phyloP scores from a whole-genome alignment of 2,113 vertebrate genomes.

The Anarrhichthys ocellatus region DNA sequence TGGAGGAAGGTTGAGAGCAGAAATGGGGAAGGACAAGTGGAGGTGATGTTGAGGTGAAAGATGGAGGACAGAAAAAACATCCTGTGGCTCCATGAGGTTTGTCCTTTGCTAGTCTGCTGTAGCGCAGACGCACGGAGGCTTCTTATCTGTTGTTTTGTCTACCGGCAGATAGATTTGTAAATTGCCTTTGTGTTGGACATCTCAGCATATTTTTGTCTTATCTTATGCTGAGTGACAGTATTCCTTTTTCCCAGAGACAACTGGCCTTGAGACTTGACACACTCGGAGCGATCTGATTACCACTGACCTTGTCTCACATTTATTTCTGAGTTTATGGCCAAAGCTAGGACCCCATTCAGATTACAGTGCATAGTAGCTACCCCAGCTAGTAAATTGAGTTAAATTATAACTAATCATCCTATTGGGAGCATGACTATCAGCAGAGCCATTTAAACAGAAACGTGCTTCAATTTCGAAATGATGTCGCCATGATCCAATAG shows the following conservation, averaged over 20 bases:
- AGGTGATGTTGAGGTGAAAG: constrained; percentile 36
- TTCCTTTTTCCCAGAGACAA: constrained; percentile 24
- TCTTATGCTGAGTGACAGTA: background rate
- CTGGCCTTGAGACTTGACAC: constrained; percentile 44
- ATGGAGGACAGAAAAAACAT: constrained; percentile 13
- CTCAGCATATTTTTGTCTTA: constrained; percentile 37
- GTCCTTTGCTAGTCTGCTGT: constrained; percentile 44
- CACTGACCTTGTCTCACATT: background rate
- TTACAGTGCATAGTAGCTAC: background rate
- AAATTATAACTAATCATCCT: background rate
- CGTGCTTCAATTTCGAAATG: background rate
- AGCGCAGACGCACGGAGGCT: background rate
- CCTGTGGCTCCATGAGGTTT: background rate
- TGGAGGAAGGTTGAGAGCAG: constrained; percentile 6
- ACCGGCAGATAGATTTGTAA: background rate
- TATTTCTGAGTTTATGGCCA: background rate
- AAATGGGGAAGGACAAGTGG: background rate
- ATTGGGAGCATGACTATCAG: background rate
- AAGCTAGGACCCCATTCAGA: background rate
- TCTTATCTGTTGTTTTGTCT: constrained; percentile 59
- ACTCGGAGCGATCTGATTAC: background rate
- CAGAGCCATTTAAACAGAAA: background rate
- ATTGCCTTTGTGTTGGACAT: constrained; percentile 7
- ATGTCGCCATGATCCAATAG: background rate
- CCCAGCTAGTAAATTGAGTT: background rate